phyloP scores from a whole-genome alignment of 2,113 vertebrate species.

The Hylia prasina region DNA sequence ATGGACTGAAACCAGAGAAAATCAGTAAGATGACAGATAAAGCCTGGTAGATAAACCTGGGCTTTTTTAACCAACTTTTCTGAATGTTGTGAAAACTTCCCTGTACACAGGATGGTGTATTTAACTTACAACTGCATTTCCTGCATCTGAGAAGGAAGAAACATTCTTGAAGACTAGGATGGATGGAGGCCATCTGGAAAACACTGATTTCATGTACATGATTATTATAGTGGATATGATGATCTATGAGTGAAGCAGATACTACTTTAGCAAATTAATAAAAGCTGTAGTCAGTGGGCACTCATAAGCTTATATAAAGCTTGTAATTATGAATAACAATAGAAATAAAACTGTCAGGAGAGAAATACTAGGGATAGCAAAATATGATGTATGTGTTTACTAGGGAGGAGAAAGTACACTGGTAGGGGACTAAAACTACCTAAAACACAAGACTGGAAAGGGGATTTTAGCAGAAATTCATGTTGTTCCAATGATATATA shows the following conservation, averaged over 20 bases:
- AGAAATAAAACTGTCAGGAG: not conserved
- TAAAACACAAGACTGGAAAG: not conserved
- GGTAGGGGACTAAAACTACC: not conserved
- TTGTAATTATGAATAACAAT: fast-evolving
- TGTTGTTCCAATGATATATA: not conserved
- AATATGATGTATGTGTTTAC: not conserved
- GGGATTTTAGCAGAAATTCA: not conserved
- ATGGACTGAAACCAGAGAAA: not conserved
- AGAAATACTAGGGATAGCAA: not conserved
- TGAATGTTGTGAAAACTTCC: not conserved
- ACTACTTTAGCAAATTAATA: not conserved
- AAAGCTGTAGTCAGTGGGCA: not conserved
- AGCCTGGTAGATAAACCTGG: not conserved
- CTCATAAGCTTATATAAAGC: not conserved
- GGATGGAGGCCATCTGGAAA: not conserved
- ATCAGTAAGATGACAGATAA: not conserved
- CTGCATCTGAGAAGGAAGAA: not conserved
- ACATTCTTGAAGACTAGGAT: not conserved
- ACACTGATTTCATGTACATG: not conserved
- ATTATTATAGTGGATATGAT: not conserved
- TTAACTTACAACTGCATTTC: not conserved
- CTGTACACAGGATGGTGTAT: not conserved
- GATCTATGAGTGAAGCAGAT: not conserved
- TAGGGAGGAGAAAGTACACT: not conserved
- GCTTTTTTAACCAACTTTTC: not conserved